These are phyloP conservation scores for Melanotaenia parkinsoni DNA, from an alignment of 2,797 vertebrate genomes.

Conservation along the genomic window DNA sequence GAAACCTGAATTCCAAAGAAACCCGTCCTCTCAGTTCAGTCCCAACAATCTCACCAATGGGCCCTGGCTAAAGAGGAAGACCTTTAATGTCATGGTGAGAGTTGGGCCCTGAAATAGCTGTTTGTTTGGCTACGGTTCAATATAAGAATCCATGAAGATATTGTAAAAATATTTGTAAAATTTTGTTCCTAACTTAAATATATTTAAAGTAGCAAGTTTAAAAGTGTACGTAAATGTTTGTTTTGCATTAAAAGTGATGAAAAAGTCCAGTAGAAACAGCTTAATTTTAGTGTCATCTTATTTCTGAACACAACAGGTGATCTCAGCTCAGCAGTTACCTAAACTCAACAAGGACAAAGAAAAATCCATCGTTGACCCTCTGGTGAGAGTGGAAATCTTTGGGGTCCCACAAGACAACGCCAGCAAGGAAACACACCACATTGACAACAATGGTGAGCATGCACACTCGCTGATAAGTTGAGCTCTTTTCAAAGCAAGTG, in stretches of 20 bases:
- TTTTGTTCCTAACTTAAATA: too few species aligned
- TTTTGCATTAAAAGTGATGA: too few species aligned
- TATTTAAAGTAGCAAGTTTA: neutral
- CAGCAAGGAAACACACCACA: constrained; percentile 85
- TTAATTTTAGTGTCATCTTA: neutral
- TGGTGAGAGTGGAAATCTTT: constrained; percentile 88
- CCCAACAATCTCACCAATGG: constrained; percentile 82
- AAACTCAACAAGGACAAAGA: constrained; percentile 91
- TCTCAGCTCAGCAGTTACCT: constrained; percentile 95
- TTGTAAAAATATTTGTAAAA: too few species aligned
- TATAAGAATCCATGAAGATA: too few species aligned
- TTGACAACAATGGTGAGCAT: constrained; percentile 90
- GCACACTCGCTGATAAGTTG: too few species aligned
- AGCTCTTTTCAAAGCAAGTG: neutral
- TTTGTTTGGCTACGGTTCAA: neutral
- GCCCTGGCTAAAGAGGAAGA: constrained; percentile 85
- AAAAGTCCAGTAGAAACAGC: too few species aligned
- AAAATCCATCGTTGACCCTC: constrained; percentile 94
- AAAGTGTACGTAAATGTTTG: too few species aligned
- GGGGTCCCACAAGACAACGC: constrained; percentile 85
- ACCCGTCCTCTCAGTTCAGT: constrained; percentile 85
- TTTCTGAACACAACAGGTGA: constrained; percentile 82
- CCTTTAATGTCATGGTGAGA: constrained; percentile 86
- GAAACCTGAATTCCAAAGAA: constrained; percentile 91
- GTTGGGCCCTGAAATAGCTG: neutral